These are phyloP conservation scores for Uropetala carovei DNA, from an alignment of 2,888 invertebrate species.

Conservation along the genomic window DNA sequence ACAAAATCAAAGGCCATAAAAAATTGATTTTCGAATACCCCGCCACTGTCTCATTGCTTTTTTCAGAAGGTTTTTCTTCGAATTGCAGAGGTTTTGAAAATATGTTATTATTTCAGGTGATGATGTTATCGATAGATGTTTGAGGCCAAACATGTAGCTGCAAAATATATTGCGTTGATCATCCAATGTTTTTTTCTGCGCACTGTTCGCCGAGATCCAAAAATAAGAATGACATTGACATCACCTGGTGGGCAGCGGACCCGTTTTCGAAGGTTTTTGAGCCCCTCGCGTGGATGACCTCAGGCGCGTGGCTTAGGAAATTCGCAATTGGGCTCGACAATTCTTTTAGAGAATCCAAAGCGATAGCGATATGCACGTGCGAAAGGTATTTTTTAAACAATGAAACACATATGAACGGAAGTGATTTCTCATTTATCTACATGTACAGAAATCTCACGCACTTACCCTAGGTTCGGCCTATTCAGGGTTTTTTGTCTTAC, in stretches of 20 bases:
- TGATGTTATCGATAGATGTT: no score
- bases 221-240: conserved; percentile 27
- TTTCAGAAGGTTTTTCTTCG: no score
- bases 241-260: background rate
- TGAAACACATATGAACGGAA: background rate
- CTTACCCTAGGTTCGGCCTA: no score
- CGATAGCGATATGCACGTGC: background rate
- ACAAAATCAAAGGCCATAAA: no score
- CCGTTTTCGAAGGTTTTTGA: background rate
- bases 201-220: background rate
- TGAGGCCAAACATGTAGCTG: no score
- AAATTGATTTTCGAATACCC: no score
- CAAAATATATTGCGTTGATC: background rate
- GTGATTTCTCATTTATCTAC: no score
- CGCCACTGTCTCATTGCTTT: no score
- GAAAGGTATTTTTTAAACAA: background rate
- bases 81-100: no score
- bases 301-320: conserved; percentile 12
- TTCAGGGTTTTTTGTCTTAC: no score
- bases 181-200: background rate
- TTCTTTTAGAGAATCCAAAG: background rate
- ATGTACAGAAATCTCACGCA: no score
- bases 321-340: background rate
- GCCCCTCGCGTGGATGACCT: conserved; percentile 8
- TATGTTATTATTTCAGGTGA: no score